Base-by-base conservation (phyloP, 2,113 vertebrate species). In the Brienomyrus brachyistius region DNA sequence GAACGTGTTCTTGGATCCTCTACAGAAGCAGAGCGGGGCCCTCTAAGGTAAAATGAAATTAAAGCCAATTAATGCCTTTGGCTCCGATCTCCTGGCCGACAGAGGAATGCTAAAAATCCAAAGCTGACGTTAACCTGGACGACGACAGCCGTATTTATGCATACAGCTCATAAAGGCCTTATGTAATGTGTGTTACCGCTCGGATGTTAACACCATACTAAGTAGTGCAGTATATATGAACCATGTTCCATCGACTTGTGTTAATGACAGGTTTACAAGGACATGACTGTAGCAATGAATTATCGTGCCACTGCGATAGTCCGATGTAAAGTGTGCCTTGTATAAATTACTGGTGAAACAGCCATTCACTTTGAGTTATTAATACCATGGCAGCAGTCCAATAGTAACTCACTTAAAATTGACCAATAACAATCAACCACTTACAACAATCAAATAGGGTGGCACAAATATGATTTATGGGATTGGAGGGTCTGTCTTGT, bases 401-500 rank as follows among this genome's bases (percentile, higher is more conserved):
- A 87, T 40, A 19, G 27, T 87, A 87, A 87, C 85, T 51, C 23
- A 48, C 31, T 52, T 52, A 86, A 86, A 54, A 86, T 56, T 86
- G 85, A 86, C 85, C 85, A 27, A 86, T 86, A 86, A 52, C 51
- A 86, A 86, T 86, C 50, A 86, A 54, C 50, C 85, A 52, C n/a
- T 87, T 87, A 87, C 23, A 31, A 87, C 85, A 56, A 87, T 87
- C 85, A 87, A 87, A 87, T 56, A 35, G 85, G 45, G 51, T 52
- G 51, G 51, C 35, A 56, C 15, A 54, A 87, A 87, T 87, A 87
- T 54, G 85, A 87, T 87, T 86, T 86, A 87, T 54, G 8, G 2
- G 4, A 21, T 51, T 27, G 51, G 51, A 40, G 51, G 56, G 15
- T 31, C 83, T 86, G 23, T 51, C 10, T 15, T 51, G 27, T 54